These are phyloP conservation scores for Bryconaethiops microstoma DNA, from an alignment of 2,797 vertebrate genomes.

Conservation along the genomic window DNA sequence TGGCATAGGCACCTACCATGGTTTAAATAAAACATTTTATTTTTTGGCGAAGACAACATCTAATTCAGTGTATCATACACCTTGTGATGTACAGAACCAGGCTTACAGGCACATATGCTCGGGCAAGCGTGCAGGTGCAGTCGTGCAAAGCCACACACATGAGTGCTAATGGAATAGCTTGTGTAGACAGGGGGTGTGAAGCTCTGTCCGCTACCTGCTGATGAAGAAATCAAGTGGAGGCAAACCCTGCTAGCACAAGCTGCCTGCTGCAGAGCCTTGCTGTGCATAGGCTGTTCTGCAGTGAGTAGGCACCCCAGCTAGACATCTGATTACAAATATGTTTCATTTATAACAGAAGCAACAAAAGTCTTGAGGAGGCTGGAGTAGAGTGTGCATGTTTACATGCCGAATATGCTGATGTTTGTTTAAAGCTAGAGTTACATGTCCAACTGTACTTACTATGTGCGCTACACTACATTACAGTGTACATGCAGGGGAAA, in stretches of 20 bases:
- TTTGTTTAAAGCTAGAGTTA: neutral
- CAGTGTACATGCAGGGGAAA: neutral
- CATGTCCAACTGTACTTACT: neutral
- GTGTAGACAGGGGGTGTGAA: constrained; percentile 58
- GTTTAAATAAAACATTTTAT: neutral
- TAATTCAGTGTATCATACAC: neutral
- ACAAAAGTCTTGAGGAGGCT: constrained; percentile 36
- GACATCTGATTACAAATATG: constrained; percentile 69
- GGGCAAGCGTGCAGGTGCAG: neutral
- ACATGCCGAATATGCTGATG: neutral
- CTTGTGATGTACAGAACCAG: neutral
- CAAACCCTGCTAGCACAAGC: constrained; percentile 73
- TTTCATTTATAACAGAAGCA: constrained; percentile 49
- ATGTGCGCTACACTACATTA: neutral
- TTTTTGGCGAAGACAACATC: neutral
- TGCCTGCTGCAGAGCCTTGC: constrained; percentile 71
- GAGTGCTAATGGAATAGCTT: constrained; percentile 25
- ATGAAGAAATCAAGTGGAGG: constrained; percentile 78
- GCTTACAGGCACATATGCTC: constrained; percentile 11
- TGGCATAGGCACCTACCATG: no score
- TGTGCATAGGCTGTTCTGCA: constrained; percentile 69
- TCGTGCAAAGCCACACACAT: neutral
- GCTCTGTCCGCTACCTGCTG: constrained; percentile 67
- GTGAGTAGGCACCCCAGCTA: constrained; percentile 60
- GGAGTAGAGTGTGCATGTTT: constrained; percentile 2